Evolutionary conservation across 2,888 invertebrate species (phyloP).

Genomic region (Spatulosminthurus flaviceps): DNA sequence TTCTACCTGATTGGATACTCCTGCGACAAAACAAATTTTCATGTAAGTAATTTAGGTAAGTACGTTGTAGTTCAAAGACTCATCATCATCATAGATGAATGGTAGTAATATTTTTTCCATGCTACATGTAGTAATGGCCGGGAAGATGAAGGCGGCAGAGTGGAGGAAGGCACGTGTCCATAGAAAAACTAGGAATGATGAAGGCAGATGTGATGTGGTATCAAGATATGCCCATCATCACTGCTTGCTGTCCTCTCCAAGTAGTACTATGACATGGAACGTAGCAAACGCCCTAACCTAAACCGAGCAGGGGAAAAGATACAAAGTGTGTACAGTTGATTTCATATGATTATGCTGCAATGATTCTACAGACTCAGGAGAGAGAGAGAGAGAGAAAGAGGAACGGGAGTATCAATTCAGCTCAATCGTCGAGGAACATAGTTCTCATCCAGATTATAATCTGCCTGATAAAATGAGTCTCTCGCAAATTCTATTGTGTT

Average conservation of each 20-base stretch:
- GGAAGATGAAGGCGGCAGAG: slow-evolving; percentile 26
- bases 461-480: slow-evolving; percentile 40
- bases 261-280: background rate
- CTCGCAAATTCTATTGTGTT: slow-evolving; percentile 43
- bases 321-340: background rate
- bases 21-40: no score
- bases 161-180: slow-evolving; percentile 32
- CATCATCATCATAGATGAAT: no score
- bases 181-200: slow-evolving; percentile 32
- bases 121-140: background rate
- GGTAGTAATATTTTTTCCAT: background rate
- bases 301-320: background rate
- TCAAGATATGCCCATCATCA: slow-evolving; percentile 32
- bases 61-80: no score
- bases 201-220: slow-evolving; percentile 28
- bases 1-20: no score
- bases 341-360: no score
- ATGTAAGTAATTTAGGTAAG: no score
- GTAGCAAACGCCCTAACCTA: background rate
- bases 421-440: slow-evolving; percentile 28
- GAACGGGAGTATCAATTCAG: slow-evolving; percentile 36
- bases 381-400: slow-evolving; percentile 30
- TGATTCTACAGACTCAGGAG: background rate
- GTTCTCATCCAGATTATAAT: slow-evolving; percentile 42
- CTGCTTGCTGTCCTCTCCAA: background rate